Conservation (phyloP, 1,140 invertebrate genomes). For the Thalassaphorura encarpata region DNA sequence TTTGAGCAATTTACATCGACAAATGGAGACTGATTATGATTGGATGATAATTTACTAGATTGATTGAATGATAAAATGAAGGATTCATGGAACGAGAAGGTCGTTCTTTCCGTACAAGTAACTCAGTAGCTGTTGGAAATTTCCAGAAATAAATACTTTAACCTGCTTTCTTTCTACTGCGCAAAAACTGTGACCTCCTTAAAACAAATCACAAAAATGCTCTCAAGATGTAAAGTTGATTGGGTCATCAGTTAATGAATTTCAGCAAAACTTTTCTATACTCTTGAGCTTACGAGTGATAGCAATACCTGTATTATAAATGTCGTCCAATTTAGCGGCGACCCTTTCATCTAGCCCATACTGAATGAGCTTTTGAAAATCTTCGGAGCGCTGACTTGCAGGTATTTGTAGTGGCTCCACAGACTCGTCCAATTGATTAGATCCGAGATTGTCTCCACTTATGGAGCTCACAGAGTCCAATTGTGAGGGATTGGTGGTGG, state of each 20-base stretch:
- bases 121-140: background rate
- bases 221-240: too few species aligned
- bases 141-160: background rate
- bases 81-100: too few species aligned
- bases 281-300: too few species aligned
- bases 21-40: background rate
- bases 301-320: slow-evolving; percentile 90
- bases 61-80: too few species aligned
- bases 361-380: slow-evolving; percentile 27
- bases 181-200: too few species aligned
- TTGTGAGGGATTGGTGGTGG: too few species aligned
- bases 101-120: background rate
- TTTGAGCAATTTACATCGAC: slow-evolving; percentile 14
- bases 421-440: background rate
- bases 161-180: background rate
- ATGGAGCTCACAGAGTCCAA: too few species aligned
- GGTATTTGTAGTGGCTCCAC: background rate
- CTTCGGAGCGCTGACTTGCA: slow-evolving; percentile 16
- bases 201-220: too few species aligned
- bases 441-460: too few species aligned
- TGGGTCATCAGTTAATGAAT: too few species aligned
- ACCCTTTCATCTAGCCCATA: slow-evolving; percentile 73
- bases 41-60: background rate
- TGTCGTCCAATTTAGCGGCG: slow-evolving; percentile 87
- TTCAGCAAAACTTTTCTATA: too few species aligned